Conservation (phyloP, 2,888 invertebrate genomes). For the Phengaris arion region DNA sequence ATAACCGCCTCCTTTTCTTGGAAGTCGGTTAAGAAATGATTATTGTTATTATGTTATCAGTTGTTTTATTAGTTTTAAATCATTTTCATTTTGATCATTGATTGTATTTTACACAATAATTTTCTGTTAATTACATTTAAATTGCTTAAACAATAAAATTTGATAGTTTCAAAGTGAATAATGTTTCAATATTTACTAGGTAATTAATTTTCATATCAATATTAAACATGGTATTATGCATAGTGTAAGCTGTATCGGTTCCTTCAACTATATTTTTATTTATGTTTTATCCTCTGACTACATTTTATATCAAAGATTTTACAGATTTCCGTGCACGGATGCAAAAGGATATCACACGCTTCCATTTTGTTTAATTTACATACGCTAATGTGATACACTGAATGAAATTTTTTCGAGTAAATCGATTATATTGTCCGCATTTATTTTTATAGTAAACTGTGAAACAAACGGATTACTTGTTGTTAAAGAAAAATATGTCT, state of each 20-base stretch:
- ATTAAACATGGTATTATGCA: neutral
- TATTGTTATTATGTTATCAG: no score
- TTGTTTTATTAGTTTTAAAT: no score
- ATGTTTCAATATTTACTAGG: neutral
- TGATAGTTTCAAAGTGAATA: no score
- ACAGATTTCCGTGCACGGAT: slow-evolving; percentile 30
- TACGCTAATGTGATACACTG: slow-evolving; percentile 37
- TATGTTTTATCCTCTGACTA: neutral
- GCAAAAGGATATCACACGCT: slow-evolving; percentile 33
- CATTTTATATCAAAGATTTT: slow-evolving; percentile 17
- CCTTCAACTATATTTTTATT: neutral
- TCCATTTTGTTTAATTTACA: slow-evolving; percentile 38
- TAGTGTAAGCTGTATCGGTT: neutral
- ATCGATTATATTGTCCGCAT: slow-evolving; percentile 8
- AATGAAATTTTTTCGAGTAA: slow-evolving; percentile 9
- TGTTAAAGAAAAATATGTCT: no score
- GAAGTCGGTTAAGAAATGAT: no score
- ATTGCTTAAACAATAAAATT: no score
- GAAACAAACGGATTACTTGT: neutral
- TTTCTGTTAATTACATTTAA: no score
- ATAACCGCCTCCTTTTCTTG: no score
- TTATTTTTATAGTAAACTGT: neutral
- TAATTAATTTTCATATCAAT: neutral
- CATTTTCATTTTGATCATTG: no score
- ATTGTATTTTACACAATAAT: no score